Evolutionary conservation across 2,113 vertebrate genomes (phyloP).

Genomic region (Laticauda colubrina): DNA sequence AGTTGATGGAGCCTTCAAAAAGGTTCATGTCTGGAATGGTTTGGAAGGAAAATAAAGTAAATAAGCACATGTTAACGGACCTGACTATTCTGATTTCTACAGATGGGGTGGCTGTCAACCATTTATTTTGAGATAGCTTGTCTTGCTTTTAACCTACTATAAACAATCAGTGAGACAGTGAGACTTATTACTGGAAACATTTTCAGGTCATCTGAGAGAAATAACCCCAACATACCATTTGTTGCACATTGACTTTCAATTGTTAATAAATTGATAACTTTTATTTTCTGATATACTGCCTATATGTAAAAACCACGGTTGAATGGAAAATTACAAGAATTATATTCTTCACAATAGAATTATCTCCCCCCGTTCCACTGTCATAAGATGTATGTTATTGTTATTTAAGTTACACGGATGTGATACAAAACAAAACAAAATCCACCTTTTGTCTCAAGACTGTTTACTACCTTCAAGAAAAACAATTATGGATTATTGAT

Average conservation of each 20-base stretch:
- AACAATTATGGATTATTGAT: background rate
- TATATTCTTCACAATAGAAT: background rate
- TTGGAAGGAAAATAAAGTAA: conserved; percentile 23
- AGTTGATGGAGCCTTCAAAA: conserved; percentile 4
- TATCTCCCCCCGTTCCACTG: rapidly evolving
- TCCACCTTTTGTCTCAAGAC: background rate
- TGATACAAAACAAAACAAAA: background rate
- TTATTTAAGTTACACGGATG: background rate
- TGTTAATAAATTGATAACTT: background rate
- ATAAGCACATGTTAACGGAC: background rate
- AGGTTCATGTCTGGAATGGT: background rate
- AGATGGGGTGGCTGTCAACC: background rate
- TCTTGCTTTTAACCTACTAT: background rate
- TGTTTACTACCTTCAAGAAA: background rate
- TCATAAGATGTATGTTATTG: background rate
- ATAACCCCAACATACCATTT: background rate
- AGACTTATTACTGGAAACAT: background rate
- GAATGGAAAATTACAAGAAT: background rate
- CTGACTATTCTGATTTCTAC: background rate
- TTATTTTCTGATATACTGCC: background rate
- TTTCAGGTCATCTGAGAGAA: background rate
- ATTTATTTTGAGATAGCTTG: background rate
- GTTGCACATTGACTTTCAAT: background rate
- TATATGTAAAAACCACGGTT: background rate
- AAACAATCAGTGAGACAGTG: background rate